Conservation (phyloP, 1,140 invertebrate species). For the Paraescarpia echinospica region DNA sequence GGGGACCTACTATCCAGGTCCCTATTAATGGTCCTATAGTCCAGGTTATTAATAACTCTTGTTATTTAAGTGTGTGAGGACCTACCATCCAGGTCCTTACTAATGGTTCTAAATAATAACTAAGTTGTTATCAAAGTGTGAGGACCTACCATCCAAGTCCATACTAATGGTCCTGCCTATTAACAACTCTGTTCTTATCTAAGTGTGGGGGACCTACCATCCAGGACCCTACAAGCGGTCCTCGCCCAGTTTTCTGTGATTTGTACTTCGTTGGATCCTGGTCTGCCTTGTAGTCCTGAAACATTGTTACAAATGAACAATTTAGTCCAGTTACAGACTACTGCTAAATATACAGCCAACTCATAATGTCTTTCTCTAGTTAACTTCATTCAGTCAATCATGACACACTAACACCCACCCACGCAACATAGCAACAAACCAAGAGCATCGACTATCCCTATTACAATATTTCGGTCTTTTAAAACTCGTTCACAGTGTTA, state of each 20-base stretch:
- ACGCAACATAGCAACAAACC: too few relatives aligned
- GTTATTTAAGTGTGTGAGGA: background rate
- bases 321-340: too few relatives aligned
- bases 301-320: slow-evolving; percentile 2
- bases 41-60: background rate
- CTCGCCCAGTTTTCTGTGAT: slow-evolving; percentile 91
- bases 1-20: background rate
- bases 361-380: too few relatives aligned
- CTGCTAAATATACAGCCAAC: too few relatives aligned
- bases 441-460: too few relatives aligned
- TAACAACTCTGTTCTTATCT: background rate
- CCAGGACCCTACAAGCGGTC: slow-evolving; percentile 68
- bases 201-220: slow-evolving; percentile 8
- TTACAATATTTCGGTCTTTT: too few relatives aligned
- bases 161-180: background rate
- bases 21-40: background rate
- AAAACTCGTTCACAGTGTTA: too few relatives aligned
- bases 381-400: too few relatives aligned
- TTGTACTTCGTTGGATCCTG: slow-evolving; percentile 88
- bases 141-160: background rate
- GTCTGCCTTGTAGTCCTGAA: slow-evolving; percentile 75
- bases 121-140: background rate
- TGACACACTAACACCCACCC: too few relatives aligned
- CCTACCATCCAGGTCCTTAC: background rate
- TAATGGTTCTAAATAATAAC: background rate